Base-by-base conservation (phyloP, 2,113 vertebrate species). In the Sminthopsis crassicaudata region DNA sequence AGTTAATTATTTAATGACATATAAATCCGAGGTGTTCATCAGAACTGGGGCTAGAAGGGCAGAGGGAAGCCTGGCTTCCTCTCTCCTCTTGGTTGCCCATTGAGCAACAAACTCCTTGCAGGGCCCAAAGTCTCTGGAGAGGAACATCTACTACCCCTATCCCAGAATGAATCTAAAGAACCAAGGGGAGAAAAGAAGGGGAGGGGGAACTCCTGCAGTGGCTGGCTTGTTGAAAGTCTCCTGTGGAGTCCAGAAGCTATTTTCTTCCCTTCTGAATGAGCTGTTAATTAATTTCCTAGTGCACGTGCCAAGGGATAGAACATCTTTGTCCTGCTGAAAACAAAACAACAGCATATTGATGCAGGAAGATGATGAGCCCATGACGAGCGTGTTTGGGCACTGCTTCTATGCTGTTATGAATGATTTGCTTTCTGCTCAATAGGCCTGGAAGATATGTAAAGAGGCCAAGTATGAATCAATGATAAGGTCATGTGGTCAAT, bases 1-100 rank as follows among this genome's bases (percentile, higher is more conserved):
- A 97, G 94, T 98, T 98, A 98, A 98, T 98, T 98, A 98, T 97
- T 98, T 97, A 98, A 97, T 94, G 94, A 96, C 95, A 94, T 48
- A 94, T 96, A 97, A 97, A 97, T 97, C 96, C 93, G 48, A 90
- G 1, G 0, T 0, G 95, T 95, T 97, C 98, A 91, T 53, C 96
- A 97, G 97, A 96, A 95, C 96, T n/a, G 91, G 25, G 96, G 93
- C 96, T 94, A 92, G 50, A 91, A 92, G 91, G 42, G 95, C 92
- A 96, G 92, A 92, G 50, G 89, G 89, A 94, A 97, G 91, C 93
- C 90, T 88, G 1, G 94, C 96, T 95, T 98, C 94, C 94, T 97
- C 93, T 95, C 46, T 50, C 46, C 23, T 90, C 25, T 90, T 50
- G 14, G 25, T 3, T 84, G 67, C 7, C 89, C 48, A 50, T 51